Conservation (phyloP, 2,113 vertebrate species). For the Lepus americanus region DNA sequence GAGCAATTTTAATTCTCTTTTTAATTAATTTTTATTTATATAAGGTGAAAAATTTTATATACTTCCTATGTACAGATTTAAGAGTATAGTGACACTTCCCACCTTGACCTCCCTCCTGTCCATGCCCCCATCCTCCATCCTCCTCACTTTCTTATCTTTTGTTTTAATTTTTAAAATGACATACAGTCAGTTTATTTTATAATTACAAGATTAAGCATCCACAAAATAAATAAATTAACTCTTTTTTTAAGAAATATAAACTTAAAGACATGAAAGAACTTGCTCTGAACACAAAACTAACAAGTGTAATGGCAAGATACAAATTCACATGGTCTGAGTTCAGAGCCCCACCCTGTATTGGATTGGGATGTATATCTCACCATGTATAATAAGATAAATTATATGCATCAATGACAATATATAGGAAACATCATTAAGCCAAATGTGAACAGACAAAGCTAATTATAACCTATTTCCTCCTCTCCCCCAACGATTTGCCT, state of each 20-base stretch:
- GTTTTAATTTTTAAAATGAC: too few relatives aligned
- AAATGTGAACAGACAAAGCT: conserved; percentile 16
- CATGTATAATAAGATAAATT: background rate
- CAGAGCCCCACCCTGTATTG: background rate
- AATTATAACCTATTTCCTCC: background rate
- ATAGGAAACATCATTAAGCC: background rate
- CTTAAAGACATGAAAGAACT: background rate
- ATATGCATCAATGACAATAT: background rate
- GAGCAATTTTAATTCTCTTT: background rate
- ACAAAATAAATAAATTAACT: too few relatives aligned
- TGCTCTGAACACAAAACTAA: conserved; percentile 14
- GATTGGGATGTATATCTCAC: background rate
- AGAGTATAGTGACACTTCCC: too few relatives aligned
- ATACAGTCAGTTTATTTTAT: too few relatives aligned
- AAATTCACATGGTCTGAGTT: background rate
- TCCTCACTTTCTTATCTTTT: too few relatives aligned
- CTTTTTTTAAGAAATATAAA: background rate
- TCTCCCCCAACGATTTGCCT: background rate
- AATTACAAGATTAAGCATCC: too few relatives aligned
- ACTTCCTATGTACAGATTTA: too few relatives aligned
- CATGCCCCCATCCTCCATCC: too few relatives aligned
- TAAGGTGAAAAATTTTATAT: too few relatives aligned
- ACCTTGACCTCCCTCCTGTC: too few relatives aligned
- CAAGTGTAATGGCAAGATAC: background rate
- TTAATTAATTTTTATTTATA: too few relatives aligned